phyloP scores from a whole-genome alignment of 2,113 vertebrate species.

The Notechis scutatus region DNA sequence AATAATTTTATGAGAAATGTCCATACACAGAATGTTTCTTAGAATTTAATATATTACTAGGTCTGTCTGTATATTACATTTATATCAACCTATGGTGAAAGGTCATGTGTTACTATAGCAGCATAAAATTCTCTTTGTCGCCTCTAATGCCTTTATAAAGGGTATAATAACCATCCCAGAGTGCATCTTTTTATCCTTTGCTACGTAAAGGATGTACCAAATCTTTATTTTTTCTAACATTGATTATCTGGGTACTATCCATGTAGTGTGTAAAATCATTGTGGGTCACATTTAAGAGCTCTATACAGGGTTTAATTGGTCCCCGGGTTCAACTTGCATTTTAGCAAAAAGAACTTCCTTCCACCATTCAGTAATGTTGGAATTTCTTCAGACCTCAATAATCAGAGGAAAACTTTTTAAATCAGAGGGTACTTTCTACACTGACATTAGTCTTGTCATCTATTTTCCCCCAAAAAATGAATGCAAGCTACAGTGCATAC shows the following conservation, averaged over 20 bases:
- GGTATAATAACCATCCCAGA: not conserved
- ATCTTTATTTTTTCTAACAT: not conserved
- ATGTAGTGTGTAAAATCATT: not conserved
- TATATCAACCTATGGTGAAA: conserved; percentile 8
- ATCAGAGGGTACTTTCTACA: not conserved
- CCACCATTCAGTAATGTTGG: not conserved
- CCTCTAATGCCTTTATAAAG: not conserved
- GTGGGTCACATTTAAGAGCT: not conserved
- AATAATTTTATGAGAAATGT: not conserved
- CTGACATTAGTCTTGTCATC: not conserved
- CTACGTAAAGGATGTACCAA: not conserved
- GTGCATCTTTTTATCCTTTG: not conserved
- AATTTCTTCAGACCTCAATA: not conserved
- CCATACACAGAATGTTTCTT: not conserved
- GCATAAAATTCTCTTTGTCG: not conserved
- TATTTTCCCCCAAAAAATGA: not conserved
- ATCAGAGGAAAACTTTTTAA: not conserved
- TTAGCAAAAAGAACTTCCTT: not conserved
- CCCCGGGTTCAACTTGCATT: not conserved
- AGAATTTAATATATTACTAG: conserved; percentile 9
- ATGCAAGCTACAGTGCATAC: not conserved
- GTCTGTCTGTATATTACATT: not conserved
- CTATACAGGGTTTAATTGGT: not conserved
- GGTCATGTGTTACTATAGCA: not conserved
- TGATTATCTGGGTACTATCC: not conserved